Evolutionary conservation across 2,888 invertebrate species (phyloP).

Genomic region (Idaea biselata): DNA sequence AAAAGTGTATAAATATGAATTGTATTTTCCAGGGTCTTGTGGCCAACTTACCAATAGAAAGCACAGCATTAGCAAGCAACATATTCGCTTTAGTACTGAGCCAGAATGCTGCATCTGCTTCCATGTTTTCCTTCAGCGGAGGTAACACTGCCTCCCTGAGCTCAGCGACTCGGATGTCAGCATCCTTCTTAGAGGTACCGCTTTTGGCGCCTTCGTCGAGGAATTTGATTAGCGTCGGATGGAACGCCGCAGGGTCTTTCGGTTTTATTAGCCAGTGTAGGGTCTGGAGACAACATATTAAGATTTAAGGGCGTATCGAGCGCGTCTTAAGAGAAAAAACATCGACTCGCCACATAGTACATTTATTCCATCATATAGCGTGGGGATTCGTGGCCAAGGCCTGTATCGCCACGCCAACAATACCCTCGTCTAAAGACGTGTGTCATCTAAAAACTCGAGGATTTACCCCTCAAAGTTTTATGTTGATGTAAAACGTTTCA

Average conservation of each 20-base stretch:
- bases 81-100: constrained; percentile 84
- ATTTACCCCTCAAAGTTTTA: no score
- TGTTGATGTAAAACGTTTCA: no score
- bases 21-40: constrained; percentile 8
- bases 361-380: no score
- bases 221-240: constrained; percentile 87
- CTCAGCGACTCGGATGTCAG: constrained; percentile 84
- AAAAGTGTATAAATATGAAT: no score
- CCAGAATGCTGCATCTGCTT: constrained; percentile 84
- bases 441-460: no score
- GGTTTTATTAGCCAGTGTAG: constrained; percentile 93
- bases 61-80: constrained; percentile 84
- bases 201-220: constrained; percentile 87
- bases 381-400: no score
- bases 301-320: background rate
- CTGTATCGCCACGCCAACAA: no score
- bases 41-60: constrained; percentile 81
- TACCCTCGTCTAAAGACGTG: no score
- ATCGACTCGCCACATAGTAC: no score
- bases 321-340: no score
- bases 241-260: constrained; percentile 89
- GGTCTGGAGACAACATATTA: constrained; percentile 57
- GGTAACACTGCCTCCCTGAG: constrained; percentile 84
- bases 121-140: constrained; percentile 78
- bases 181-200: constrained; percentile 87